Conservation (phyloP, 2,113 vertebrate genomes). For the Hemiscyllium ocellatum region DNA sequence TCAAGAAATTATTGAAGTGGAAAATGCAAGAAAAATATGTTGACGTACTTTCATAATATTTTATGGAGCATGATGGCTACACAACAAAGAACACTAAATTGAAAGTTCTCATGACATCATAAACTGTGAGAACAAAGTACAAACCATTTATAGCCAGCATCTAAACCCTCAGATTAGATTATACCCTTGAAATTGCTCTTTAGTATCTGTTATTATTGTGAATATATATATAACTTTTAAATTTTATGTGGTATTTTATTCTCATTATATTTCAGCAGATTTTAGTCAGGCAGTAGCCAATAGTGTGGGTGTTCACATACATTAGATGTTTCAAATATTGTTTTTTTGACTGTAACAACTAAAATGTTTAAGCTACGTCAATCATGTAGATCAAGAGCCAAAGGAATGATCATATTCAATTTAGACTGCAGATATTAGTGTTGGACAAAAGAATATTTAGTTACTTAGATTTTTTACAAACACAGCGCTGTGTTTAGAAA, state of each 20-base stretch:
- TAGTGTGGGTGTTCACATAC: not conserved
- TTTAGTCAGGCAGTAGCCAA: not conserved
- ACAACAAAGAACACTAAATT: not conserved
- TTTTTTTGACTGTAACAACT: not conserved
- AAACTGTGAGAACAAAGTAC: not conserved
- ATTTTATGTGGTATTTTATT: not conserved
- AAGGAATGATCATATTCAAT: not conserved
- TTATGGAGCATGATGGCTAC: not conserved
- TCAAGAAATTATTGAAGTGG: not conserved
- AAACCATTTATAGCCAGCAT: not conserved
- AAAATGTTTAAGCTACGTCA: not conserved
- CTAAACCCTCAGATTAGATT: not conserved
- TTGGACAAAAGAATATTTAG: not conserved
- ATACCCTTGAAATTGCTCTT: not conserved
- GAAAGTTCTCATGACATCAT: constrained; percentile 1
- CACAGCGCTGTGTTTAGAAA: not conserved
- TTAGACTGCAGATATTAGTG: not conserved
- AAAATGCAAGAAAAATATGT: not conserved
- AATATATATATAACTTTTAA: not conserved
- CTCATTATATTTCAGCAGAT: not conserved
- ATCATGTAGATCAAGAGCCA: not conserved
- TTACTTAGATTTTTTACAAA: not conserved
- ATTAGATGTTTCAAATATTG: not conserved
- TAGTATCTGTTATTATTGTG: not conserved
- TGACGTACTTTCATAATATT: not conserved